Percentiles rank a stretch among this genome's conserved stretches.
Conservation (phyloP, 2,113 vertebrate species). For the Aythya baeri region DNA sequence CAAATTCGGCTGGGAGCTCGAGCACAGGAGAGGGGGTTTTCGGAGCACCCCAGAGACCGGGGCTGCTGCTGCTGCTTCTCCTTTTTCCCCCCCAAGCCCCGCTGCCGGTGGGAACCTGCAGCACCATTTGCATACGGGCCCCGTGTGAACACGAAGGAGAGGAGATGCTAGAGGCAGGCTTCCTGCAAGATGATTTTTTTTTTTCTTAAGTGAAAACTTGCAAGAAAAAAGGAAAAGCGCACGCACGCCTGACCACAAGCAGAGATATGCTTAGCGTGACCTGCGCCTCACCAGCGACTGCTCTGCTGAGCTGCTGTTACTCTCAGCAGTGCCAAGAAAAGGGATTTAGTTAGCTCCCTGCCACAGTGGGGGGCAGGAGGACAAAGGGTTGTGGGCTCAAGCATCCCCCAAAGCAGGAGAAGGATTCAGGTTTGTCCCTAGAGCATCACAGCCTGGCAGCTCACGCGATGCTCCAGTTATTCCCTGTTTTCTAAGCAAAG, state of each 20-base stretch:
- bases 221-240: neutral
- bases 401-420: fast-evolving
- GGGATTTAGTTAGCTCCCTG: neutral
- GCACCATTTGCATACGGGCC: conserved; percentile 10
- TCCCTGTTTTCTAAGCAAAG: neutral
- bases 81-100: neutral
- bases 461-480: fast-evolving
- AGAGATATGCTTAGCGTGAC: neutral
- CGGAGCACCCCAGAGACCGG: conserved; percentile 5
- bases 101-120: conserved; percentile 28
- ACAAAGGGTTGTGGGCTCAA: neutral
- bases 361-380: fast-evolving
- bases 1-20: neutral
- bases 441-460: neutral
- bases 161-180: conserved; percentile 3
- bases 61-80: conserved; percentile 26
- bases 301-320: neutral
- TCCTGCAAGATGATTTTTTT: neutral
- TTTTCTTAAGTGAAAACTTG: neutral
- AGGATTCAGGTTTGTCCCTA: neutral
- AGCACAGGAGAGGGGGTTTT: neutral
- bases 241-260: neutral
- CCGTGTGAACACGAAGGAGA: neutral
- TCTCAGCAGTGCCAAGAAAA: neutral
- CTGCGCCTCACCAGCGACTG: neutral